Percentiles rank a stretch among this genome's conserved stretches.
These are phyloP conservation scores for Rhagoletis pomonella DNA, from an alignment of 1,140 invertebrate genomes.

Conservation along the genomic window DNA sequence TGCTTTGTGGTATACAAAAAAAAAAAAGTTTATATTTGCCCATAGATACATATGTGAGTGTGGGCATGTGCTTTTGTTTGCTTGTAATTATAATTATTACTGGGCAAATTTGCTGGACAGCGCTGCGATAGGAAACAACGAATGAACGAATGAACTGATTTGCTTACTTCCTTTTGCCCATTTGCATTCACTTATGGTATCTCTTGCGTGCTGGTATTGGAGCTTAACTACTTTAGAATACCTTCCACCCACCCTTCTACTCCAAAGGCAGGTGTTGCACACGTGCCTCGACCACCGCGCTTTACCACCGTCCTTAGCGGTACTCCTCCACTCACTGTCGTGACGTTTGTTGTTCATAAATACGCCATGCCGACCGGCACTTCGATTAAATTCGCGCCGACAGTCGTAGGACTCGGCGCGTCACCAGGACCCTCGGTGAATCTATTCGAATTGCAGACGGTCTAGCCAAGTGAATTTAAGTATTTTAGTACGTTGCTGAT, in stretches of 20 bases:
- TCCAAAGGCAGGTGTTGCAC: conserved; percentile 19
- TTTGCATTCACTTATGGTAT: background rate
- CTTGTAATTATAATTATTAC: conserved; percentile 48
- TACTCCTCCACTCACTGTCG: background rate
- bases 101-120: conserved; percentile 4
- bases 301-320: background rate
- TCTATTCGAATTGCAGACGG: conserved; percentile 43
- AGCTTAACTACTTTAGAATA: background rate
- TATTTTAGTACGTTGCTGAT: conserved; percentile 37
- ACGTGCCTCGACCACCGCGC: background rate
- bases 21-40: too few relatives aligned
- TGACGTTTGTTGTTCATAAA: conserved; percentile 24
- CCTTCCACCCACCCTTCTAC: background rate
- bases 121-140: conserved; percentile 26
- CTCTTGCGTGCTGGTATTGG: background rate
- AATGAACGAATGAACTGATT: conserved; percentile 43
- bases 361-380: conserved; percentile 13
- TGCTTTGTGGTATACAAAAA: too few relatives aligned
- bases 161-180: background rate
- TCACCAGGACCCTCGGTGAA: conserved; percentile 39
- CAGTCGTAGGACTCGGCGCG: conserved; percentile 32
- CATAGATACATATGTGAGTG: background rate
- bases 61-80: background rate
- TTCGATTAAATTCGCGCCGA: conserved; percentile 45
- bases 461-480: conserved; percentile 29